These are phyloP conservation scores for Drosophila mauritiana DNA, from an alignment of 1,140 invertebrate genomes.

Conservation along the genomic window DNA sequence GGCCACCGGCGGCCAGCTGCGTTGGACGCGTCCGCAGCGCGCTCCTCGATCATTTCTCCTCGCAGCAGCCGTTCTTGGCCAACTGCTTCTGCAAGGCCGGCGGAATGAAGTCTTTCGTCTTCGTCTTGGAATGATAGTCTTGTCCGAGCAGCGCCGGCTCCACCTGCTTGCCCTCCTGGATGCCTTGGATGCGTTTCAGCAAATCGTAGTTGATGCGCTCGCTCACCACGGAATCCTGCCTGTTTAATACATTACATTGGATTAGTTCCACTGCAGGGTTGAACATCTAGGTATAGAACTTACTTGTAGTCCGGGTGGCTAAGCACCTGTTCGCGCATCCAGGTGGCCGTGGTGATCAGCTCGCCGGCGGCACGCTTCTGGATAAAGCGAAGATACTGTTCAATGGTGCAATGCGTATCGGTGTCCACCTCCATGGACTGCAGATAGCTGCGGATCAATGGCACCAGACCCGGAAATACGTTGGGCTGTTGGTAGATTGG, in stretches of 20 bases:
- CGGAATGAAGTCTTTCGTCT: slow-evolving; percentile 92
- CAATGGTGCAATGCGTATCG: slow-evolving; percentile 98
- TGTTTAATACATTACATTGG: slow-evolving; percentile 22
- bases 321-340: slow-evolving; percentile 96
- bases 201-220: slow-evolving; percentile 98
- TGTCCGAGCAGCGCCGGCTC: slow-evolving; percentile 92
- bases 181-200: slow-evolving; percentile 90
- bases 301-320: slow-evolving; percentile 96
- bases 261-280: not conserved
- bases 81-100: slow-evolving; percentile 82
- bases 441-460: slow-evolving; percentile 96
- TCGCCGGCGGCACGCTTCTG: slow-evolving; percentile 94
- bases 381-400: slow-evolving; percentile 98
- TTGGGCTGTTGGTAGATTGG: slow-evolving; percentile 84
- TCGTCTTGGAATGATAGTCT: slow-evolving; percentile 90
- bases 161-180: slow-evolving; percentile 89
- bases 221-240: slow-evolving; percentile 93
- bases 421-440: slow-evolving; percentile 97
- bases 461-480: slow-evolving; percentile 97
- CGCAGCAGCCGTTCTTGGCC: slow-evolving; percentile 76
- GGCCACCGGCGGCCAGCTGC: slow-evolving; percentile 36
- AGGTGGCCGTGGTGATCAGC: slow-evolving; percentile 94
- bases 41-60: slow-evolving; percentile 82
- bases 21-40: slow-evolving; percentile 54
- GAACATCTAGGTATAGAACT: slow-evolving; percentile 19